A percentile compares a stretch with the other conserved stretches of the same genome.
Evolutionary conservation across 2,797 vertebrate species (phyloP).

Genomic region (Sebastes melanostomus): DNA sequence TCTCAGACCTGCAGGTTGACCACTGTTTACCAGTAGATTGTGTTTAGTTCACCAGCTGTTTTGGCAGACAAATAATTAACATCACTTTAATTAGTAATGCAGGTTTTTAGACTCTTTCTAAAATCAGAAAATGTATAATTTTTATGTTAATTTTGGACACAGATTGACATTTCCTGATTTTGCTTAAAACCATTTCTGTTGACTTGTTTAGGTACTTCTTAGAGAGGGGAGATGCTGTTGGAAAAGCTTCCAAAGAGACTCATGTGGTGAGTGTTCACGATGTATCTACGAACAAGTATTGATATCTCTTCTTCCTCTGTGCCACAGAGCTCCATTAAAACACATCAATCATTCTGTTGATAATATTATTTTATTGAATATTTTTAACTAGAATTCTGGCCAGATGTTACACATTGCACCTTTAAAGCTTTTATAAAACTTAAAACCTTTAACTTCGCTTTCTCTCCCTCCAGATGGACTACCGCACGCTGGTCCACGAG

Average conservation of each 20-base stretch:
- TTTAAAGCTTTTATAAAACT: neutral
- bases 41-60: neutral
- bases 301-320: neutral
- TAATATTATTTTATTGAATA: too few species aligned
- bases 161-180: neutral
- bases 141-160: neutral
- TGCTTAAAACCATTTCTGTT: neutral
- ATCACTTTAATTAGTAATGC: too few species aligned
- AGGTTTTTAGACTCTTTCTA: too few species aligned
- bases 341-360: too few species aligned
- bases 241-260: constrained; percentile 92
- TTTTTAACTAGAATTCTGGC: too few species aligned
- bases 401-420: neutral
- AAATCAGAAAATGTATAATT: too few species aligned
- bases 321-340: neutral
- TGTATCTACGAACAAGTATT: neutral
- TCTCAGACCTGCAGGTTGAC: too few species aligned
- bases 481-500: constrained; percentile 88
- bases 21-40: neutral
- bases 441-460: neutral
- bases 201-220: constrained; percentile 82
- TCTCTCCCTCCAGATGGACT: constrained; percentile 86
- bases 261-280: constrained; percentile 84
- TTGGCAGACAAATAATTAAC: too few species aligned
- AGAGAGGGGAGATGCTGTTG: constrained; percentile 91